Evolutionary conservation across 2,888 invertebrate species (phyloP), one percentile per base, ranked within the genome.

Genomic region (Dasysyrphus tricinctus): DNA sequence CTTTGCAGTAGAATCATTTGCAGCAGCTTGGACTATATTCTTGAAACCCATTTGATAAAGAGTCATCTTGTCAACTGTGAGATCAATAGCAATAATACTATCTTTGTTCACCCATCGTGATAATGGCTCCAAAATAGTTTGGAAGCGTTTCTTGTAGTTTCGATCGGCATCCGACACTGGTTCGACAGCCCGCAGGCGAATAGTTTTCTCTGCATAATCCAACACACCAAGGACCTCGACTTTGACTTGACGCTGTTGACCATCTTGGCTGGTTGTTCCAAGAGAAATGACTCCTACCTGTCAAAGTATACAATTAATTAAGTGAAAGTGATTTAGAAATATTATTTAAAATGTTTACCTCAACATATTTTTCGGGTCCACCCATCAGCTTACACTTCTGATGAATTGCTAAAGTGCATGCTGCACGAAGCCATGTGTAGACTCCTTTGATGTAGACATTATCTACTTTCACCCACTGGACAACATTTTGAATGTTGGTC

Each of bases 141-240:
- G 95, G 91, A 97, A 96, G 2, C 97, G 94, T 89, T 96, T 96
- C 90, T 96, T 97, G 91, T 96, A 96, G 90, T 96, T 96, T 88
- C 95, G 94, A 90, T 97, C 97, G 19, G 95, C 95, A 89, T 97
- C 97, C 0, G 95, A 94, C 63, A 96, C 93, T 0, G 97, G 97
- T 90, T 97, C 97, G 1, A 97, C 96, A 0, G 97, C 97, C 79
- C 97, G 94, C 42, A 98, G 93, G 16, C 97, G 94, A 79, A 97
- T 94, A 83, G 94, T 92, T 92, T 96, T 96, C 29, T 96, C 95
- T 5, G 94, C 93, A 6, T 95, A 94, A 92, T 98, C 97, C 84
- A 97, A 93, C 3, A 97, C 95, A 0, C 97, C 97, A 59, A 98
- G 93, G 7, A 98, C 97, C 92, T 97, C 97, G 0, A 97, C 97